Conservation (phyloP, 2,888 invertebrate species). For the Sarcophaga subvicina region DNA sequence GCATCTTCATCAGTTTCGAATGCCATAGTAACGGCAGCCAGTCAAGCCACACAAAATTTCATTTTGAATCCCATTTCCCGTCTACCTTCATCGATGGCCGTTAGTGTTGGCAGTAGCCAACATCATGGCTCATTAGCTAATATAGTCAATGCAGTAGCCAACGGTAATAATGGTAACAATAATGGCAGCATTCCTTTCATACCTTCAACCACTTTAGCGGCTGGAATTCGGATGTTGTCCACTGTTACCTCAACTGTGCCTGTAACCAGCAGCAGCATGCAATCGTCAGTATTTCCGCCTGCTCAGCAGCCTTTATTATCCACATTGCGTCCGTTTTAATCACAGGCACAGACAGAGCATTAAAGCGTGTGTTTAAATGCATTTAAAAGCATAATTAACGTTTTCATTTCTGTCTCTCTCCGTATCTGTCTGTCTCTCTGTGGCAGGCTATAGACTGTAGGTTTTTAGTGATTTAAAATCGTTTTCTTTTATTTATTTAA, state of each 20-base stretch:
- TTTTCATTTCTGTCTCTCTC: slow-evolving; percentile 7
- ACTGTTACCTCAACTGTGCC: slow-evolving; percentile 62
- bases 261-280: slow-evolving; percentile 41
- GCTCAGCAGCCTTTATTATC: slow-evolving; percentile 76
- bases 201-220: slow-evolving; percentile 66
- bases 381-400: slow-evolving; percentile 59
- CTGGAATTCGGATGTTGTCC: slow-evolving; percentile 71
- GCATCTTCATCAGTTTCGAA: slow-evolving; percentile 38
- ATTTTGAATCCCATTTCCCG: slow-evolving; percentile 61
- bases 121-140: slow-evolving; percentile 27
- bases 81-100: slow-evolving; percentile 51
- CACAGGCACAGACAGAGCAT: slow-evolving; percentile 8
- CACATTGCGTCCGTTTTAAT: slow-evolving; percentile 75
- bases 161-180: slow-evolving; percentile 29
- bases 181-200: slow-evolving; percentile 64
- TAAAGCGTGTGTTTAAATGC: slow-evolving; percentile 4
- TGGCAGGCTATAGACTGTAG: slow-evolving; percentile 38
- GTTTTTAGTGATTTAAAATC: slow-evolving; percentile 5
- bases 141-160: slow-evolving; percentile 26
- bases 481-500: slow-evolving; percentile 21
- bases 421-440: slow-evolving; percentile 16
- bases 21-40: background rate
- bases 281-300: slow-evolving; percentile 72
- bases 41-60: slow-evolving; percentile 48
- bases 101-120: slow-evolving; percentile 3